Conservation (phyloP, 2,797 vertebrate genomes). For the Fratercula arctica region DNA sequence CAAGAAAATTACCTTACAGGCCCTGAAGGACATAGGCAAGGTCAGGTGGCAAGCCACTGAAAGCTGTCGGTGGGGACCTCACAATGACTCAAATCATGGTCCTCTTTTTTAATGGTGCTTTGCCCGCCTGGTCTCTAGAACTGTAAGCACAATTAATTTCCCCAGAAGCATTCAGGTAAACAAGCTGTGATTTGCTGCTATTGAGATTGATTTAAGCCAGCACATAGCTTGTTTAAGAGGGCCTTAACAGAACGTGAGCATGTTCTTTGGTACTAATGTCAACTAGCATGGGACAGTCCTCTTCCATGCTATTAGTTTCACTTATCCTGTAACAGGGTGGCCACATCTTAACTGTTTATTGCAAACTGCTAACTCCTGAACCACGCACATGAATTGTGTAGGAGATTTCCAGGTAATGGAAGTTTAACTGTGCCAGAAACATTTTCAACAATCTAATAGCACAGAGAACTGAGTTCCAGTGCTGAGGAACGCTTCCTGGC, state of each 20-base stretch:
- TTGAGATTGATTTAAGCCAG: background rate
- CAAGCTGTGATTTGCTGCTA: background rate
- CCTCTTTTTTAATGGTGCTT: background rate
- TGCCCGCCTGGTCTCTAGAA: background rate
- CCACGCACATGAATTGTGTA: background rate
- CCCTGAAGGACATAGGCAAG: background rate
- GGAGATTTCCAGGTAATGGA: background rate
- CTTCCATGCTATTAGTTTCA: background rate
- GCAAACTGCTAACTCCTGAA: background rate
- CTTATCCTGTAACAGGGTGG: background rate
- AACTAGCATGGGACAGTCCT: background rate
- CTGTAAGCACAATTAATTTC: background rate
- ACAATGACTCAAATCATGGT: background rate
- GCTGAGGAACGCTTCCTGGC: background rate
- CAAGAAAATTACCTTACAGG: background rate
- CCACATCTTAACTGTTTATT: background rate
- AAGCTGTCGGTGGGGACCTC: background rate
- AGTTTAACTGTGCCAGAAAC: background rate
- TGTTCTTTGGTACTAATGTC: background rate
- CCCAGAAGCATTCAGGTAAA: background rate
- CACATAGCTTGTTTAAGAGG: background rate
- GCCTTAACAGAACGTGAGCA: background rate
- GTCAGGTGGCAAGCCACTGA: background rate
- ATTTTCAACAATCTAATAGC: background rate
- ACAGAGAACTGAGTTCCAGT: background rate